Evolutionary conservation across 2,888 invertebrate genomes (phyloP), one percentile per base, ranked within the genome.

Genomic region (Resseliella maxima): DNA sequence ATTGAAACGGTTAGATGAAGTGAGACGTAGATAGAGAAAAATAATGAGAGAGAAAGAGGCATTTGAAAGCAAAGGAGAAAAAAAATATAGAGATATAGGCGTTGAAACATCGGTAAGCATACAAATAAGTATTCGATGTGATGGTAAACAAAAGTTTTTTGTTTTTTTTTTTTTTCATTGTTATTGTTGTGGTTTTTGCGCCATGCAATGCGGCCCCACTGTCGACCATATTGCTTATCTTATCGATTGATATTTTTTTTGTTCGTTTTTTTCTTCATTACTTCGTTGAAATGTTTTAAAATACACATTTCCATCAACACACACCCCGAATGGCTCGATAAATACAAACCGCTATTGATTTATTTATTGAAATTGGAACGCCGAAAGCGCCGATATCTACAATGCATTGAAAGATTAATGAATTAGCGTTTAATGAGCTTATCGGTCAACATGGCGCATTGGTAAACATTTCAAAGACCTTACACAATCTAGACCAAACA

Each of bases 361-460:
- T 83, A 83, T 83, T 83, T 83, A 83, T 38, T 72, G 35, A 72
- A 83, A 83, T 83, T 83, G 83, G 38, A 83, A 38, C 83, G 38
- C 38, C 83, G 38, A 38, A 38, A 38, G 8, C 83, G 24, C 38
- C 83, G 83, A 38, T 83, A 36, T 81, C 35, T 81, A 36, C 38
- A 83, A 83, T 38, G 38, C 38, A 83, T 38, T 72, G 72, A 27
- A 72, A 72, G 72, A 31, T 72, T 72, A 72, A 72, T 72, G 72
- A 72, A 72, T 72, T 72, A 31, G 35, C 72, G 72, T 72, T 72
- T 31, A 72, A 72, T 72, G 72, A 72, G 72, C 72, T 72, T 72
- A 72, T 72, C 72, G 72, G 72, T 72, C 72, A 72, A 72, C n/a
- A 72, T 72, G 35, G 72, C 59, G 59, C 27, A 59, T 59, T 59